Percentiles rank a stretch among this genome's conserved stretches.
phyloP scores from a whole-genome alignment of 1,140 invertebrate species.

The Andrena cerasifolii region DNA sequence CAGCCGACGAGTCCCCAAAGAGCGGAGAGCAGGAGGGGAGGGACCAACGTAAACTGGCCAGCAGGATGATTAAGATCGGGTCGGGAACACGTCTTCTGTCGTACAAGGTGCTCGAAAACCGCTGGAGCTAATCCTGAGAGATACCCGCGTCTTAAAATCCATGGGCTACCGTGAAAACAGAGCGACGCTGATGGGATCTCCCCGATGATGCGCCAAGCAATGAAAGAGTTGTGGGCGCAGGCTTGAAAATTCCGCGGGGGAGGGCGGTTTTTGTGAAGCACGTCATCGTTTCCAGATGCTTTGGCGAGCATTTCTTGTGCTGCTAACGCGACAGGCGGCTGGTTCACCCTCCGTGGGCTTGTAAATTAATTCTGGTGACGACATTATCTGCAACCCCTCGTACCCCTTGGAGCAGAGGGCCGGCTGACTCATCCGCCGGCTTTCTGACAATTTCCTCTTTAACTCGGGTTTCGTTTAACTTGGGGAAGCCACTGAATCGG shows the following conservation, averaged over 20 bases:
- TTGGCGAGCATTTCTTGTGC: not conserved
- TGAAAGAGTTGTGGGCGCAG: not conserved
- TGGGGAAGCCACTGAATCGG: slow-evolving; percentile 21
- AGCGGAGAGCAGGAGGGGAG: not conserved
- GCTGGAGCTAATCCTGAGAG: not conserved
- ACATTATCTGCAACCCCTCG: slow-evolving; percentile 14
- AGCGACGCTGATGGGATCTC: not conserved
- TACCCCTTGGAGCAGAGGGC: not conserved
- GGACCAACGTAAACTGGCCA: not conserved
- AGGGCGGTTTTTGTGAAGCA: not conserved
- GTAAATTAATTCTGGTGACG: slow-evolving; percentile 25
- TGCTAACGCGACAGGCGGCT: not conserved
- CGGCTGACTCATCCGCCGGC: slow-evolving; percentile 22
- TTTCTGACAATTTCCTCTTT: slow-evolving; percentile 44
- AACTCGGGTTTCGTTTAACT: slow-evolving; percentile 4
- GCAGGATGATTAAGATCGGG: not conserved
- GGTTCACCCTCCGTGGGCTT: not conserved
- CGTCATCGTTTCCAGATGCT: slow-evolving; percentile 22
- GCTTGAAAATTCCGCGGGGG: not conserved
- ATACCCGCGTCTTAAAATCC: not conserved
- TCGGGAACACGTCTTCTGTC: not conserved
- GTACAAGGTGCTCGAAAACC: not conserved
- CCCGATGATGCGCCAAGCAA: not conserved
- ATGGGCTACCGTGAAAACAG: too few species aligned
- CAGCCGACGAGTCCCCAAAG: not conserved